Percentiles rank a stretch among this genome's conserved stretches.
These are phyloP conservation scores for Muntiacus muntjak DNA, from an alignment of 2,113 vertebrate genomes.

Conservation along the genomic window DNA sequence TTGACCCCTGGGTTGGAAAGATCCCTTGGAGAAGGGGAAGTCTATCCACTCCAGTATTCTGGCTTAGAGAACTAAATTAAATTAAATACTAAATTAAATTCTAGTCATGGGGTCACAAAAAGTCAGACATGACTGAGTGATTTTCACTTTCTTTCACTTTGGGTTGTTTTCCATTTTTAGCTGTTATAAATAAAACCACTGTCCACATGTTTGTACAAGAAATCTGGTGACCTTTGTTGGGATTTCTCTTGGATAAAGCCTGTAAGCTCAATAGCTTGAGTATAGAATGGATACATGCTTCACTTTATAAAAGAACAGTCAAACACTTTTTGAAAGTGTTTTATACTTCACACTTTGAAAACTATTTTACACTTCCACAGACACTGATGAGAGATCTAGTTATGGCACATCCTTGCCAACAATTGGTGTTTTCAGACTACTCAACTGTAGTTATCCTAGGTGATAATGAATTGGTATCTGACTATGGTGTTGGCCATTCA, in stretches of 20 bases:
- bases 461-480: background rate
- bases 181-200: background rate
- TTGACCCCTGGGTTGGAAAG: background rate
- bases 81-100: background rate
- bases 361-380: background rate
- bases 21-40: background rate
- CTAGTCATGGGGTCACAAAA: background rate
- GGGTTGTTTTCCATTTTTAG: background rate
- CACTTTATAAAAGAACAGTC: background rate
- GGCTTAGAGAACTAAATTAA: background rate
- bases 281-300: background rate
- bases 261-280: background rate
- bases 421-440: background rate
- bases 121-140: background rate
- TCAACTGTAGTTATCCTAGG: background rate
- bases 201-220: background rate
- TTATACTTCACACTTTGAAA: background rate
- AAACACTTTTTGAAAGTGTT: background rate
- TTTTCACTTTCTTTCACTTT: background rate
- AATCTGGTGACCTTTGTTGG: background rate
- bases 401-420: background rate
- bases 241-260: background rate
- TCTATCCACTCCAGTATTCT: background rate
- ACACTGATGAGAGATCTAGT: background rate
- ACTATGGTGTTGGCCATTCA: too few species aligned